Evolutionary conservation across 2,113 vertebrate species (phyloP).

Genomic region (Ophthalmolycus amberensis): DNA sequence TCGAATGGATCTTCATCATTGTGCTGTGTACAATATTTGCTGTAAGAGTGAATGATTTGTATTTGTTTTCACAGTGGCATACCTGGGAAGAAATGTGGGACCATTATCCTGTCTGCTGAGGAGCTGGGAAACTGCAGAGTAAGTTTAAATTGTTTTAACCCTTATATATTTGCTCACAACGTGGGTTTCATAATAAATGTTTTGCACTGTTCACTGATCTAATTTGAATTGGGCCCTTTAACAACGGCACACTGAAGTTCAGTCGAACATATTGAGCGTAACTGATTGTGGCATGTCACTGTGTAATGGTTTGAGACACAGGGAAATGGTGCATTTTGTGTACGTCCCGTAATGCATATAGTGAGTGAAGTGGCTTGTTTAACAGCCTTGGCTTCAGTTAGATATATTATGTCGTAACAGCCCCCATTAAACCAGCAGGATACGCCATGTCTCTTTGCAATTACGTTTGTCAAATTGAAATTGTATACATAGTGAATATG

Average conservation of each 20-base stretch:
- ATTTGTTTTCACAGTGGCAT: conserved; percentile 84
- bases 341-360: conserved; percentile 38
- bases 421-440: conserved; percentile 50
- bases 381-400: conserved; percentile 35
- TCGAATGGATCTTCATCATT: not conserved
- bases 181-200: conserved; percentile 12
- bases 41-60: conserved; percentile 26
- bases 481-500: conserved; percentile 54
- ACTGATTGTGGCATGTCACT: conserved; percentile 22
- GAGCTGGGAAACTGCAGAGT: conserved; percentile 96
- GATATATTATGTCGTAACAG: conserved; percentile 54
- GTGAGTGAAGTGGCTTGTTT: conserved; percentile 47
- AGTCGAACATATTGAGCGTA: conserved; percentile 25
- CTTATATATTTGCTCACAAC: not conserved
- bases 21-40: not conserved
- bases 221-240: conserved; percentile 22
- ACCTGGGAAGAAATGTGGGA: conserved; percentile 94
- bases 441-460: conserved; percentile 35
- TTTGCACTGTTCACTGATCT: conserved; percentile 15
- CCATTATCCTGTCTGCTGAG: conserved; percentile 91
- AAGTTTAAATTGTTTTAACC: conserved; percentile 71
- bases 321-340: conserved; percentile 25
- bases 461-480: conserved; percentile 48
- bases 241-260: conserved; percentile 3
- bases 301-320: conserved; percentile 20